A percentile compares a stretch with the other conserved stretches of the same genome.
Conservation (phyloP, 2,797 vertebrate genomes). For the Poliocrania exsul region DNA sequence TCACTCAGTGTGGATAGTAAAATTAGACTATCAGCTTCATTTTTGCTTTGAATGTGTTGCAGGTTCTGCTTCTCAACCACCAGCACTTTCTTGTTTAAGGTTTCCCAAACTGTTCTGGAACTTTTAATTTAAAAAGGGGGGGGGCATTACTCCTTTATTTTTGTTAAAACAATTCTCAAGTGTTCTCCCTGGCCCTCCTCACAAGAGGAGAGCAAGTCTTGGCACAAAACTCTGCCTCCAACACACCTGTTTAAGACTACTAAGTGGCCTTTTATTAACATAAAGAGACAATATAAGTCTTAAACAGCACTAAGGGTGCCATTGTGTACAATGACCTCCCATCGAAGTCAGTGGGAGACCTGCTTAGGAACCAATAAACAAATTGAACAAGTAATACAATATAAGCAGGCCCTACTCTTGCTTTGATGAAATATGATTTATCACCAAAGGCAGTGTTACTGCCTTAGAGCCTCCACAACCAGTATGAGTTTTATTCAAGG, state of each 20-base stretch:
- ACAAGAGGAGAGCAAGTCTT: neutral
- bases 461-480: neutral
- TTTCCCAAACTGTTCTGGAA: neutral
- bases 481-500: neutral
- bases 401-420: neutral
- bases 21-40: conserved; percentile 39
- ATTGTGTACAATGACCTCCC: neutral
- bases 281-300: neutral
- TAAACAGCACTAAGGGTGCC: conserved; percentile 6
- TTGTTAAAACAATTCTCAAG: neutral
- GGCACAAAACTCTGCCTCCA: neutral
- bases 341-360: neutral
- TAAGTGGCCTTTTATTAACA: neutral
- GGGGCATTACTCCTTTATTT: neutral
- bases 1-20: conserved; percentile 20
- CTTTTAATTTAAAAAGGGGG: neutral
- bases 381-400: neutral
- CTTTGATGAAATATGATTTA: neutral
- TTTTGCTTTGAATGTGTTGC: neutral
- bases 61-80: neutral
- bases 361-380: conserved; percentile 7
- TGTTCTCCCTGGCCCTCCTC: neutral
- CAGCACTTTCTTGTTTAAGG: neutral
- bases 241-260: neutral
- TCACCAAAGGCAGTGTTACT: fast-evolving